Evolutionary conservation across 2,888 invertebrate genomes (phyloP).

Genomic region (Dexiosoma caninum): DNA sequence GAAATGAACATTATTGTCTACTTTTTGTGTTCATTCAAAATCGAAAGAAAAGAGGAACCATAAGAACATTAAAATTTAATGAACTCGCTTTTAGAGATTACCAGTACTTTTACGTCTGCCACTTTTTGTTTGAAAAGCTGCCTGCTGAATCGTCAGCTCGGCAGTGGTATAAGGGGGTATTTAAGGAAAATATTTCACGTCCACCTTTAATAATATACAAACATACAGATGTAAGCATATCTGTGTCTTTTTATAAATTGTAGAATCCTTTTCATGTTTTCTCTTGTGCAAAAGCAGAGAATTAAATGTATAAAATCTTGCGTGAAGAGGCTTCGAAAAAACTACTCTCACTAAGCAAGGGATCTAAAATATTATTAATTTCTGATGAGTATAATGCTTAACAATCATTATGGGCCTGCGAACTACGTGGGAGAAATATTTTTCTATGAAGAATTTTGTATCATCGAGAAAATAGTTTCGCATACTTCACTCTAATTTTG

Average conservation of each 20-base stretch:
- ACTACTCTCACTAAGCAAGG: too few relatives aligned
- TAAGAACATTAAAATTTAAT: constrained; percentile 67
- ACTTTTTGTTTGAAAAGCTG: constrained; percentile 2
- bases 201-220: not conserved
- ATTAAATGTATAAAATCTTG: not conserved
- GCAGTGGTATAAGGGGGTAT: constrained; percentile 22
- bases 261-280: too few relatives aligned
- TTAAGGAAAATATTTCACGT: constrained; percentile 52
- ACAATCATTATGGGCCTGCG: too few relatives aligned
- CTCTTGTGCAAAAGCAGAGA: not conserved
- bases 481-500: too few relatives aligned
- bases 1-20: constrained; percentile 43
- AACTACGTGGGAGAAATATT: too few relatives aligned
- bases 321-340: too few relatives aligned
- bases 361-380: too few relatives aligned
- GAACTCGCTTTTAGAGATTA: constrained; percentile 66
- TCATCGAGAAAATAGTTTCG: too few relatives aligned
- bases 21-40: constrained; percentile 4
- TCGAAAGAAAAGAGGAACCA: not conserved
- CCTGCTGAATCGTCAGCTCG: constrained; percentile 1
- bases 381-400: too few relatives aligned
- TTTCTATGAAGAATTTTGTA: too few relatives aligned
- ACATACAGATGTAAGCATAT: too few relatives aligned
- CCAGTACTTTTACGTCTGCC: constrained; percentile 37
- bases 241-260: not conserved